phyloP scores from a whole-genome alignment of 2,888 invertebrate genomes.

The Acrobasis suavella region DNA sequence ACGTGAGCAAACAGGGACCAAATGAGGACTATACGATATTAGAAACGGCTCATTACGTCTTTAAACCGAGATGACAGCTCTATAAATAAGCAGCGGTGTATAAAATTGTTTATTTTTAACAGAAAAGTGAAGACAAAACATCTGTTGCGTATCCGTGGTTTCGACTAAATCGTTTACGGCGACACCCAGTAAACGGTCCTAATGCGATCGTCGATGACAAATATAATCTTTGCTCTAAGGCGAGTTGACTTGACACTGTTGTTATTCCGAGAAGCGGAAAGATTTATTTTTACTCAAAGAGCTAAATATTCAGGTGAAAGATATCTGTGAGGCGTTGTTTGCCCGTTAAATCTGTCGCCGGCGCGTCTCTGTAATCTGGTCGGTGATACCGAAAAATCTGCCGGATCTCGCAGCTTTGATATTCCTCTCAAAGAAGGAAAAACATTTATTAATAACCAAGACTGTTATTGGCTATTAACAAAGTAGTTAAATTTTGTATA shows the following conservation, averaged over 20 bases:
- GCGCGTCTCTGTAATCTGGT: slow-evolving; percentile 78
- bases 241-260: slow-evolving; percentile 76
- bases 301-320: slow-evolving; percentile 81
- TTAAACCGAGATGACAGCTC: slow-evolving; percentile 77
- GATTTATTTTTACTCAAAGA: slow-evolving; percentile 80
- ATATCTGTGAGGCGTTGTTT: slow-evolving; percentile 75
- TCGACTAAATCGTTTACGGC: slow-evolving; percentile 67
- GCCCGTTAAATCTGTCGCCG: slow-evolving; percentile 75
- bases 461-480: slow-evolving; percentile 21
- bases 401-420: slow-evolving; percentile 71
- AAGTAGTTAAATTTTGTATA: slow-evolving; percentile 1
- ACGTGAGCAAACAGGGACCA: slow-evolving; percentile 67
- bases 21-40: slow-evolving; percentile 70
- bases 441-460: slow-evolving; percentile 59
- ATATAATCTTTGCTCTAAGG: slow-evolving; percentile 79
- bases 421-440: slow-evolving; percentile 70
- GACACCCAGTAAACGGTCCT: slow-evolving; percentile 71
- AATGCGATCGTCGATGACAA: slow-evolving; percentile 76
- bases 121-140: slow-evolving; percentile 68
- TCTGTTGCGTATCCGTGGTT: slow-evolving; percentile 60
- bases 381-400: slow-evolving; percentile 72
- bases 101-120: slow-evolving; percentile 64
- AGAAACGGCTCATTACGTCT: slow-evolving; percentile 78
- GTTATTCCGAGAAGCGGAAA: slow-evolving; percentile 77
- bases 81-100: slow-evolving; percentile 67